Evolutionary conservation across 2,888 invertebrate genomes (phyloP), one percentile per base, ranked within the genome.

Genomic region (Thecocarcelia acutangulata): DNA sequence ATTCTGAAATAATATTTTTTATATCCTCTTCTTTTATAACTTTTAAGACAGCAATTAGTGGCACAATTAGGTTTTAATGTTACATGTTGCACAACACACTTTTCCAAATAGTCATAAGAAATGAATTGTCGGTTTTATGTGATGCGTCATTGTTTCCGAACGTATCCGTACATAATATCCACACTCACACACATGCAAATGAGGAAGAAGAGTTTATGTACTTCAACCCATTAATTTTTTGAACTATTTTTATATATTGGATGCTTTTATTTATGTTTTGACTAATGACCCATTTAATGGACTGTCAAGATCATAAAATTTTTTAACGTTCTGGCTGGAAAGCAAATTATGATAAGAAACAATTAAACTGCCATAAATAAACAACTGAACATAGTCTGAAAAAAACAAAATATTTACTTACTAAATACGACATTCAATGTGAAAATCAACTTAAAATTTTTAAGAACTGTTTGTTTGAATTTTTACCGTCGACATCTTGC

Each of bases 31-130:
- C 9, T 64, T 80, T 76, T 28, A 66, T 72, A 15, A 61, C 59
- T 28, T 59, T 66, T 46, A 9, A 28, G 69, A 15, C 42, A 63
- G 63, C 73, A 81, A 82, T 82, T 78, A 78, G 82, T 78, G 78
- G 64, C 69, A 19, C 70, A 82, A 82, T 82, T 82, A 82, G 78
- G 66, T 61, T 74, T 82, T 59, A 75, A 82, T 78, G 82, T 54
- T 66, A 66, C 59, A 48, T 82, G 78, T 66, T 75, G 52, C 78
- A 77, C 73, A 17, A 77, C 73, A 17, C 50, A 76, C 33, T 44
- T 48, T 17, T 37, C 69, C 42, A 37, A 11, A 42, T 12, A 50
- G 11, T 19, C 15, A 40, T 72, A 9, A 48, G 19, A 64, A 70
- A 69, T 66, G 54, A 15, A 40, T 1, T 50, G 28, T 50, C 40